Evolutionary conservation across 1,140 invertebrate genomes (phyloP).

Genomic region (Drosophila santomea): DNA sequence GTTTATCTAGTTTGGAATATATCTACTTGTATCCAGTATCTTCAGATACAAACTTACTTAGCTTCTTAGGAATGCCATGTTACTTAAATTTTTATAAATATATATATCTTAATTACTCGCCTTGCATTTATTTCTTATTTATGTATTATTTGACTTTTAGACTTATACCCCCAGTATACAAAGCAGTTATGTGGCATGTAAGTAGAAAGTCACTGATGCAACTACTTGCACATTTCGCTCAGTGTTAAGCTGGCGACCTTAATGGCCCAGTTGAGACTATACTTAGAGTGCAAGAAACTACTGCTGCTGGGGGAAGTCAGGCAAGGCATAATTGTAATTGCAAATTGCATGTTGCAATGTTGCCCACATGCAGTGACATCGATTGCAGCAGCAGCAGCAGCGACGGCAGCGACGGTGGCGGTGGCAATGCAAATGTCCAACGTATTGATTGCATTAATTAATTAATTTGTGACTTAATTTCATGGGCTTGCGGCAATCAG

Average conservation of each 20-base stretch:
- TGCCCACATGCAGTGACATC: slow-evolving; percentile 58
- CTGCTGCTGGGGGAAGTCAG: slow-evolving; percentile 41
- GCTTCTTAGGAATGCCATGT: too few species aligned
- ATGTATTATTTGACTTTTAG: too few species aligned
- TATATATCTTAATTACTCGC: too few species aligned
- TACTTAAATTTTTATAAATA: too few species aligned
- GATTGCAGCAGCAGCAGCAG: not conserved
- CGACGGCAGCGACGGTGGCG: not conserved
- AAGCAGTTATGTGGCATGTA: too few species aligned
- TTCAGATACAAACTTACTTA: too few species aligned
- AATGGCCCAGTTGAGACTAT: slow-evolving; percentile 46
- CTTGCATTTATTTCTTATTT: too few species aligned
- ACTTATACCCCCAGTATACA: too few species aligned
- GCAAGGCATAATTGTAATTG: slow-evolving; percentile 77
- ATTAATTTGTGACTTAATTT: slow-evolving; percentile 84
- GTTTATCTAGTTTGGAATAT: too few species aligned
- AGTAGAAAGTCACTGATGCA: too few species aligned
- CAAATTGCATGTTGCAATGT: slow-evolving; percentile 71
- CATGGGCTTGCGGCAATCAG: slow-evolving; percentile 82
- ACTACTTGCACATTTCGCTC: not conserved
- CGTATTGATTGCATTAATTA: slow-evolving; percentile 84
- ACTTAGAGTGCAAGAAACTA: slow-evolving; percentile 70
- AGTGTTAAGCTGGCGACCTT: slow-evolving; percentile 40
- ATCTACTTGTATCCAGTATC: too few species aligned
- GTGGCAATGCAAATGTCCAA: slow-evolving; percentile 74